These are phyloP conservation scores for Spinibarbus caldwelli DNA, from an alignment of 2,797 vertebrate species.

Conservation along the genomic window DNA sequence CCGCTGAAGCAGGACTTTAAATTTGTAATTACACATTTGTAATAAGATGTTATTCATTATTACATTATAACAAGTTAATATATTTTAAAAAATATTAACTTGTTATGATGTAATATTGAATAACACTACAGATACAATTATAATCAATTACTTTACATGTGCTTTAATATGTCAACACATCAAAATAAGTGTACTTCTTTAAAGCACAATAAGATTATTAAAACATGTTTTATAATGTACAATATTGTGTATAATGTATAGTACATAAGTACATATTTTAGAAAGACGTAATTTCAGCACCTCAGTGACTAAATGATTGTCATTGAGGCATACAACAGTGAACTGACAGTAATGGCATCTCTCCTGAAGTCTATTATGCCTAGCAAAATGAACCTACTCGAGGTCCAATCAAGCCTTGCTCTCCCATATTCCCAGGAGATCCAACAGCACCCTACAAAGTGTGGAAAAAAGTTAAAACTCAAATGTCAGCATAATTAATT, in stretches of 20 bases:
- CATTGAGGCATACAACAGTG: background rate
- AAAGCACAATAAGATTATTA: background rate
- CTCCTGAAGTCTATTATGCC: background rate
- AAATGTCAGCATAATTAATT: background rate
- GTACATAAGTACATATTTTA: too few relatives aligned
- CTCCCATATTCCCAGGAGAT: constrained; percentile 69
- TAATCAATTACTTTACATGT: too few relatives aligned
- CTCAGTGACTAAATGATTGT: background rate
- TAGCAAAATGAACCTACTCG: constrained; percentile 68
- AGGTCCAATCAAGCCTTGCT: constrained; percentile 74
- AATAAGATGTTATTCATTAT: too few relatives aligned
- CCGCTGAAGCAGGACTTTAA: background rate
- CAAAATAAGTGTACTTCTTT: background rate
- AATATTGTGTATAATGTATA: background rate
- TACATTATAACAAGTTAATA: too few relatives aligned
- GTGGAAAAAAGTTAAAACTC: background rate
- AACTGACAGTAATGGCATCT: background rate
- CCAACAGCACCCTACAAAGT: constrained; percentile 72
- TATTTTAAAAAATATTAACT: too few relatives aligned
- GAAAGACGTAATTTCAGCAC: too few relatives aligned
- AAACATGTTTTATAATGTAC: background rate
- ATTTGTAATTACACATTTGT: background rate
- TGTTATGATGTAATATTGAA: too few relatives aligned
- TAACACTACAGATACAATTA: too few relatives aligned
- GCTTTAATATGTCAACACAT: too few relatives aligned